Evolutionary conservation across 2,888 invertebrate species (phyloP), one percentile per base, ranked within the genome.

Genomic region (Cyrtodaria siliqua): DNA sequence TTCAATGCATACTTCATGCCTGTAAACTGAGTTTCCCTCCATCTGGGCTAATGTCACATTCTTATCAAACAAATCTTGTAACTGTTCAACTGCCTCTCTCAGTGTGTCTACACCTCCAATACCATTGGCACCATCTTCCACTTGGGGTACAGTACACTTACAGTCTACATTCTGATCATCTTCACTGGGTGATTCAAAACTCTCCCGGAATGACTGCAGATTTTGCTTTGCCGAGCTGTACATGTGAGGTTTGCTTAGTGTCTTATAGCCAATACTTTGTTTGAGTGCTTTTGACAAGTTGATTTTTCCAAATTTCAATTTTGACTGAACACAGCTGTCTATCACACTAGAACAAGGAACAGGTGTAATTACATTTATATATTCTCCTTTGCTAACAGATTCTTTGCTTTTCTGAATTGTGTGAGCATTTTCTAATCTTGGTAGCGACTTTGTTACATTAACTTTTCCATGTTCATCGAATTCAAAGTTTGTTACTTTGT

Each of bases 201-300:
- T 53, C 9, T 56, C 20, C 18, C 57, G 29, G 23, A 66, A 70
- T 40, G 29, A 53, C 38, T 49, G 49, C 55, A 69, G 52, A n/a
- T 60, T 47, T 38, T 70, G 60, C 56, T 38, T 64, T 23, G 77
- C 79, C 52, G 57, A 50, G n/a, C 50, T 40, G 40, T 79, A 79
- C 9, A 69, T 69, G 40, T 75, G 60, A 60, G 67, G 49, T 49
- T 49, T 68, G n/a, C 16, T 20, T 14, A 75, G 40, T 47, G 20
- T 52, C 29, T 66, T 72, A 42, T 67, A 75, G 20, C 78, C 63
- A 27, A 78, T 64, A 40, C 53, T 61, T n/a, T 72, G 55, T 50
- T 75, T 69, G 12, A 78, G 73, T 2, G 61, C 8, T 55, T 53
- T 20, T 24, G 66, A 50, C 26, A 75, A 33, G 52, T 75, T 47